A percentile compares a stretch with the other conserved stretches of the same genome.
Evolutionary conservation across 2,888 invertebrate species (phyloP).

Genomic region (Fabriciana adippe): DNA sequence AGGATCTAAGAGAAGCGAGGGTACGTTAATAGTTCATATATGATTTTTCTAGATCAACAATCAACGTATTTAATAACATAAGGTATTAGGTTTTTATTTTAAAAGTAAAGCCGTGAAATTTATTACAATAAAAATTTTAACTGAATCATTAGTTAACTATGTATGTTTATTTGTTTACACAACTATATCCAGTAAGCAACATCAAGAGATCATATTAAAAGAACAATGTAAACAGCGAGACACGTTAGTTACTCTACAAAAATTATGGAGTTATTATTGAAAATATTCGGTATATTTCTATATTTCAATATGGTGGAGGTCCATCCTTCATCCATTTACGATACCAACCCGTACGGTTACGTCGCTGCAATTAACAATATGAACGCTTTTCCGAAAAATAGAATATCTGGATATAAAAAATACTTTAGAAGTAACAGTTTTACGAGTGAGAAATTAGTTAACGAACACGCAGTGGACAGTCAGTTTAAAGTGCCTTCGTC

Average conservation of each 20-base stretch:
- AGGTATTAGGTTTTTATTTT: too few relatives aligned
- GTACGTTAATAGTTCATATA: too few relatives aligned
- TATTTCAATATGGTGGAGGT: conserved; percentile 44
- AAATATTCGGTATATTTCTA: conserved; percentile 46
- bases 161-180: conserved; percentile 54
- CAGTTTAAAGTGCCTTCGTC: conserved; percentile 50
- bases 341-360: conserved; percentile 53
- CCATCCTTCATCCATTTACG: conserved; percentile 50
- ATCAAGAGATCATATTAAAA: conserved; percentile 50
- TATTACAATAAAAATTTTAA: conserved; percentile 5
- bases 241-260: conserved; percentile 44
- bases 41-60: too few relatives aligned
- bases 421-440: conserved; percentile 47
- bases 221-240: conserved; percentile 40
- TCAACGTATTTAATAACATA: too few relatives aligned
- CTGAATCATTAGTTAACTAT: conserved; percentile 20
- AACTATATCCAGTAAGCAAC: conserved; percentile 28
- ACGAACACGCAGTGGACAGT: conserved; percentile 52
- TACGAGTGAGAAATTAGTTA: conserved; percentile 44
- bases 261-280: conserved; percentile 54
- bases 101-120: background rate
- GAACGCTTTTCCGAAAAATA: conserved; percentile 44
- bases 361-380: conserved; percentile 45
- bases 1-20: too few relatives aligned
- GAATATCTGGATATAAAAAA: conserved; percentile 47